phyloP scores from a whole-genome alignment of 2,888 invertebrate species.

The Notodonta ziczac region DNA sequence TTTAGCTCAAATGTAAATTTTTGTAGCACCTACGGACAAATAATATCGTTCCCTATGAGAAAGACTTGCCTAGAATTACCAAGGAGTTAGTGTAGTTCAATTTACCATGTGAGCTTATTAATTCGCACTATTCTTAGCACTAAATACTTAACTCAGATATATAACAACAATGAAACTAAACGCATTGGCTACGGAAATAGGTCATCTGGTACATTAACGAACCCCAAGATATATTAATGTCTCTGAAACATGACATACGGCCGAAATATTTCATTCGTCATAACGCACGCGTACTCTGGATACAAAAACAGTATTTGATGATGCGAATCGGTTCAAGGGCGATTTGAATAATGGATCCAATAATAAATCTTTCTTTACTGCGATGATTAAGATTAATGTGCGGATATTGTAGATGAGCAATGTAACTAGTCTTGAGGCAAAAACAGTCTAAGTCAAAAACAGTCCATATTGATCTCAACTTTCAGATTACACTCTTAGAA shows the following conservation, averaged over 20 bases:
- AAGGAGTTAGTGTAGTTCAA: too few species aligned
- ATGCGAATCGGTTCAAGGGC: slow-evolving; percentile 52
- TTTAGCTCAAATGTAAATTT: too few species aligned
- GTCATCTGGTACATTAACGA: slow-evolving; percentile 32
- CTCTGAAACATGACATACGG: slow-evolving; percentile 33
- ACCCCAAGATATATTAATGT: slow-evolving; percentile 36
- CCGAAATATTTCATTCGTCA: slow-evolving; percentile 9
- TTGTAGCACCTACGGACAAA: too few species aligned
- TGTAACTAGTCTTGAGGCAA: neutral
- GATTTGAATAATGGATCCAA: slow-evolving; percentile 18
- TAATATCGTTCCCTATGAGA: too few species aligned
- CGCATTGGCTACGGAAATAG: slow-evolving; percentile 41
- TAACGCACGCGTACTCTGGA: slow-evolving; percentile 27
- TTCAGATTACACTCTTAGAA: too few species aligned
- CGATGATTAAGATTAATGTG: slow-evolving; percentile 3
- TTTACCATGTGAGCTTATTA: neutral
- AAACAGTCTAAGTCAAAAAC: too few species aligned
- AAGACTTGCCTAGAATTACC: too few species aligned
- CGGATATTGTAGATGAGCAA: neutral
- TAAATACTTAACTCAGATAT: neutral
- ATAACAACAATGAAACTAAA: slow-evolving; percentile 27
- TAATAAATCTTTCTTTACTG: slow-evolving; percentile 6
- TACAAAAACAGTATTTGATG: slow-evolving; percentile 39
- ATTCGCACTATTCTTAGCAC: neutral
- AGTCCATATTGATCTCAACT: too few species aligned